These are phyloP conservation scores for Sarcophaga peregrina DNA, from an alignment of 1,140 invertebrate species.

Conservation along the genomic window DNA sequence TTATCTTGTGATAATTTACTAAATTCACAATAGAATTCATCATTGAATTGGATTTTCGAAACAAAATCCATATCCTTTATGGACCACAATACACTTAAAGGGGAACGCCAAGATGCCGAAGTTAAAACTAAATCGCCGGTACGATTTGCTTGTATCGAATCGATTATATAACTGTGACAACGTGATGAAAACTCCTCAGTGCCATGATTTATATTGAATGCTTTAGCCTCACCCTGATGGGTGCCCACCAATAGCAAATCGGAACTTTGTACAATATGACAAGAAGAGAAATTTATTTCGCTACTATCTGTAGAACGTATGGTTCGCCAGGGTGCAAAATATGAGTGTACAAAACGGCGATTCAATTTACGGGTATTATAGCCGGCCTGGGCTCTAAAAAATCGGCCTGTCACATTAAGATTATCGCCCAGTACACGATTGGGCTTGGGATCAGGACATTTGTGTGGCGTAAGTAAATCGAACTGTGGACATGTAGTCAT, in stretches of 20 bases:
- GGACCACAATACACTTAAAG: slow-evolving; percentile 87
- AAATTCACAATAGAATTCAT: slow-evolving; percentile 93
- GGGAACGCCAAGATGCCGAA: slow-evolving; percentile 84
- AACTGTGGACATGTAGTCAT: slow-evolving; percentile 92
- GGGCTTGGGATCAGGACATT: slow-evolving; percentile 89
- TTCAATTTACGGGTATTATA: slow-evolving; percentile 74
- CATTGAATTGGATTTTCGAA: slow-evolving; percentile 78
- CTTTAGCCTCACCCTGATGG: slow-evolving; percentile 86
- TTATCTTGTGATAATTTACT: slow-evolving; percentile 87
- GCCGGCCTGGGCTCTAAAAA: slow-evolving; percentile 70
- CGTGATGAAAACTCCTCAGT: slow-evolving; percentile 81
- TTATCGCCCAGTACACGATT: slow-evolving; percentile 75
- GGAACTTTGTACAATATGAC: slow-evolving; percentile 75
- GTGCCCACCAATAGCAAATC: slow-evolving; percentile 87
- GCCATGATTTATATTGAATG: slow-evolving; percentile 85
- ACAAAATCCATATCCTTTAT: slow-evolving; percentile 78
- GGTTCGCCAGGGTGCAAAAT: slow-evolving; percentile 88
- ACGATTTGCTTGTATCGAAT: slow-evolving; percentile 75
- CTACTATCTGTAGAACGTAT: slow-evolving; percentile 79
- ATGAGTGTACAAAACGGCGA: slow-evolving; percentile 85
- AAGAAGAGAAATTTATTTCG: slow-evolving; percentile 84
- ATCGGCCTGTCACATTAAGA: slow-evolving; percentile 76
- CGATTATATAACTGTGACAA: slow-evolving; percentile 86
- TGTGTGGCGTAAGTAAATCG: slow-evolving; percentile 89
- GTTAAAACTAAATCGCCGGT: slow-evolving; percentile 85